Conservation (phyloP, 2,888 invertebrate species). For the Hypena proboscidalis region DNA sequence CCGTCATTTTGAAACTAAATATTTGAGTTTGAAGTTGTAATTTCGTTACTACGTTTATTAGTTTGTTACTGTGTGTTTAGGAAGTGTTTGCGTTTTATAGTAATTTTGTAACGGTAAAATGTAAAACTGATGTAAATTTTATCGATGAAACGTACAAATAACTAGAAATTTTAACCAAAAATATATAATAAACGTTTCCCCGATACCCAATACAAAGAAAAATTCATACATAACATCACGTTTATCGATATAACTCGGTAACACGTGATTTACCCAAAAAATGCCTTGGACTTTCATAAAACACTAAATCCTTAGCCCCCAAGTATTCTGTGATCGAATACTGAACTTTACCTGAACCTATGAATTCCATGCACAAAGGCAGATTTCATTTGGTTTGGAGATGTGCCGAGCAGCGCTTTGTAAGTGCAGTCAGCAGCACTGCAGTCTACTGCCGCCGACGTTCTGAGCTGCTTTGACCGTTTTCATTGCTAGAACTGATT, state of each 20-base stretch:
- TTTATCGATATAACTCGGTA: too few relatives aligned
- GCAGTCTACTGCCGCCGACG: constrained; percentile 17
- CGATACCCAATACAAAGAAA: too few relatives aligned
- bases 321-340: constrained; percentile 8
- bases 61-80: neutral
- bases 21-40: neutral
- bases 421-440: constrained; percentile 12
- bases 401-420: constrained; percentile 39
- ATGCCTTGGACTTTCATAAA: too few relatives aligned
- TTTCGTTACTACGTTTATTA: neutral
- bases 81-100: neutral
- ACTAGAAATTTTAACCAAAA: too few relatives aligned
- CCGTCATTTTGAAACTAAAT: neutral
- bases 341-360: constrained; percentile 5
- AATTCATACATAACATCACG: too few relatives aligned
- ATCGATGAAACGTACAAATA: too few relatives aligned
- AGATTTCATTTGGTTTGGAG: constrained; percentile 49
- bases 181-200: too few relatives aligned
- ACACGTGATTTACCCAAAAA: too few relatives aligned
- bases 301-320: constrained; percentile 9
- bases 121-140: too few relatives aligned
- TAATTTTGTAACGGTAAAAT: neutral
- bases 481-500: constrained; percentile 4
- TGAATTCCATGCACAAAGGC: constrained; percentile 25
- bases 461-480: constrained; percentile 16